Evolutionary conservation across 2,888 invertebrate genomes (phyloP), one percentile per base, ranked within the genome.

Genomic region (Ypsolopha sequella): DNA sequence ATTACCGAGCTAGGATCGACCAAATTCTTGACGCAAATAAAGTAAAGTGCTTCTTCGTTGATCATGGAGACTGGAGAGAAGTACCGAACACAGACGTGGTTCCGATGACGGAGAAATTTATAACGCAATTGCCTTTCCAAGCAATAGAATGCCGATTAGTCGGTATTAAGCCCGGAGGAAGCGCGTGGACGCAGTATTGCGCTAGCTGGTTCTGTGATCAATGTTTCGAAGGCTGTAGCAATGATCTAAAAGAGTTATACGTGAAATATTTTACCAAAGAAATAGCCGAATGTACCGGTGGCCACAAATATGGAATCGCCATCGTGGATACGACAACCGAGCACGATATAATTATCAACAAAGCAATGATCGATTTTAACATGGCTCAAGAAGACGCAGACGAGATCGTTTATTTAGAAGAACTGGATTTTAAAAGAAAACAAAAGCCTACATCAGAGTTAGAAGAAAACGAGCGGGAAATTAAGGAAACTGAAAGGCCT

Each of bases 81-180:
- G 76, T 91, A 0, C 55, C 70, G 0, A 57, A 65, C 4, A 63
- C 73, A 4, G 71, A 88, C 56, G 57, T 91, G 14, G 67, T 74
- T 35, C 73, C 80, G 46, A 81, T 91, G 33, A 79, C 88, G 0
- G 79, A 87, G 24, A 70, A 78, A 48, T 74, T 89, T 34, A 76
- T 89, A 34, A 70, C 65, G 3, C 78, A 79, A 60, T 63, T 91
- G 54, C 91, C 91, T 0, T 91, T 91, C 57, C 88, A 90, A 84
- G 89, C 90, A 2, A 90, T 92, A 39, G 90, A 90, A 68, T 92
- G 91, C 66, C 67, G 82, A 45, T 65, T 91, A 47, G 63, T 85
- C n/a, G 89, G 90, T 24, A 61, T 91, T 0, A 59, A 67, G 55
- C 88, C 90, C 0, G 61, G 67, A 0, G 73, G 76, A 1, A 68